Evolutionary conservation across 2,888 invertebrate genomes (phyloP).

Genomic region (Lycia hirtaria): DNA sequence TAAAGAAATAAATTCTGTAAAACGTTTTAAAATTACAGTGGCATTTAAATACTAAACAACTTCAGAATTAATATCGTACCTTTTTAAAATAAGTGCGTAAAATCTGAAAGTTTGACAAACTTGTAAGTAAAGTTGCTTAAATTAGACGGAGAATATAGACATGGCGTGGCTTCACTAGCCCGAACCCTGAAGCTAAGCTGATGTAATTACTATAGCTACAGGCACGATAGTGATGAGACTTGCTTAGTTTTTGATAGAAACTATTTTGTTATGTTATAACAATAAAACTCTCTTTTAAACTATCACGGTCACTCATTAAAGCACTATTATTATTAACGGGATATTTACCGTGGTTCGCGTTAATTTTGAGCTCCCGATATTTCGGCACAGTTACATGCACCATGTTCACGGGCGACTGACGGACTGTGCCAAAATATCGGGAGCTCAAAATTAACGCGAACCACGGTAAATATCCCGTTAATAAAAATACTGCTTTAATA

Average conservation of each 20-base stretch:
- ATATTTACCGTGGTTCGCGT: too few species aligned
- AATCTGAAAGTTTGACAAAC: background rate
- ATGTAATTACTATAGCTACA: constrained; percentile 5
- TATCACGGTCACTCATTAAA: too few species aligned
- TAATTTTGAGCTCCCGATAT: too few species aligned
- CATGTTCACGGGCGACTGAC: too few species aligned
- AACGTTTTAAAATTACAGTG: background rate
- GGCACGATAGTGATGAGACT: background rate
- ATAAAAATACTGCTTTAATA: too few species aligned
- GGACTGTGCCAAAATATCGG: too few species aligned
- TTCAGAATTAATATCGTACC: background rate
- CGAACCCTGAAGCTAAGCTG: constrained; percentile 3
- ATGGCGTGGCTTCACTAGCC: constrained; percentile 1
- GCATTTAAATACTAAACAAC: background rate
- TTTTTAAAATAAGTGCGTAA: background rate
- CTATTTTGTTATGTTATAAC: background rate
- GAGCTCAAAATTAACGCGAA: too few species aligned
- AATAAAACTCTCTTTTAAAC: too few species aligned
- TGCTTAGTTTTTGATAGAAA: background rate
- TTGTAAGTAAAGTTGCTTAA: background rate
- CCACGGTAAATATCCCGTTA: too few species aligned
- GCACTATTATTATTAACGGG: too few species aligned
- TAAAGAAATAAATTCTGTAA: background rate
- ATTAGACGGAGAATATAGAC: constrained; percentile 4
- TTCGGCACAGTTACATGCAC: too few species aligned